Evolutionary conservation across 2,113 vertebrate genomes (phyloP).

Genomic region (Syngnathus floridae): DNA sequence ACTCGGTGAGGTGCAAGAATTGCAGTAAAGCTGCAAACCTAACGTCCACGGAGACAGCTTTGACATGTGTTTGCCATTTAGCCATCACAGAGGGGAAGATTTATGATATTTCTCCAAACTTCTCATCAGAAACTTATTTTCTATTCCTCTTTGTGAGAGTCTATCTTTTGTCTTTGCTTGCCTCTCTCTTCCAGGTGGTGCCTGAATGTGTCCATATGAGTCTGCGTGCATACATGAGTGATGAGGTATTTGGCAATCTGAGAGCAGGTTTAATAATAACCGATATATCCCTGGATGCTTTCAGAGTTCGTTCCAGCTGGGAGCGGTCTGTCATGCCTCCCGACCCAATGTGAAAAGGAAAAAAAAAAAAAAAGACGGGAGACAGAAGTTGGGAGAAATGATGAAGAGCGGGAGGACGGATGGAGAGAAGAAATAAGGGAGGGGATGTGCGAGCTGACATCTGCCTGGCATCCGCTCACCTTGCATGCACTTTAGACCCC

Average conservation of each 20-base stretch:
- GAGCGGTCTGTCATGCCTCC: conserved; percentile 53
- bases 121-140: conserved; percentile 56
- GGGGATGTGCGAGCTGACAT: conserved; percentile 58
- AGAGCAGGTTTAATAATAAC: conserved; percentile 59
- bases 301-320: conserved; percentile 54
- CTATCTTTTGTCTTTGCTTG: conserved; percentile 47
- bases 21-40: conserved; percentile 27
- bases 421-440: conserved; percentile 38
- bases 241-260: conserved; percentile 59
- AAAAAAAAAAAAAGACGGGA: conserved; percentile 29
- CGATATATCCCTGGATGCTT: conserved; percentile 57
- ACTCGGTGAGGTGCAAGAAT: conserved; percentile 35
- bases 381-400: conserved; percentile 18
- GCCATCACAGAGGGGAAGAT: conserved; percentile 46
- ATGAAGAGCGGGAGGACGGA: conserved; percentile 25
- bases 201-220: conserved; percentile 30
- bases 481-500: conserved; percentile 51
- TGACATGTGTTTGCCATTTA: conserved; percentile 65
- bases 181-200: conserved; percentile 51
- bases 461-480: conserved; percentile 61
- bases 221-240: conserved; percentile 30
- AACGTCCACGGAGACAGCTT: conserved; percentile 27
- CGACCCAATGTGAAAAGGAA: conserved; percentile 39
- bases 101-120: conserved; percentile 49
- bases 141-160: conserved; percentile 44